These are phyloP conservation scores for Spinibarbus caldwelli DNA, from an alignment of 2,797 vertebrate genomes.

Conservation along the genomic window DNA sequence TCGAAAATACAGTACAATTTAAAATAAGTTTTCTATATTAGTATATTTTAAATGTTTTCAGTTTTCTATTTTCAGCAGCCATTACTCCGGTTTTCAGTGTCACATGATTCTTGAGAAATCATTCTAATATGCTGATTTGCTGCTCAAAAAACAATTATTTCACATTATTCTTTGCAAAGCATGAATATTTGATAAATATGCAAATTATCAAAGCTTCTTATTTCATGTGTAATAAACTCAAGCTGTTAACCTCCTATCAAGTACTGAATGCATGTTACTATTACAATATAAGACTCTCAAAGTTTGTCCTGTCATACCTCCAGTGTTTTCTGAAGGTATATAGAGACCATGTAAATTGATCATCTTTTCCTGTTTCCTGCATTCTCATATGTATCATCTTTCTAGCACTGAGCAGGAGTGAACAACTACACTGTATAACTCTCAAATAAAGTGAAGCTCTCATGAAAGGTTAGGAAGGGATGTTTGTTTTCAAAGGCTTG, in stretches of 20 bases:
- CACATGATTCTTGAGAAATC: not conserved
- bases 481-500: slow-evolving; percentile 40
- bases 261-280: not conserved
- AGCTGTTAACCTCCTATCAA: not conserved
- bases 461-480: slow-evolving; percentile 23
- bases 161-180: not conserved
- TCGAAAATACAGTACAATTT: not conserved
- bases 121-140: not conserved
- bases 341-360: not conserved
- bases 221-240: not conserved
- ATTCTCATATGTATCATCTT: slow-evolving; percentile 7
- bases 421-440: not conserved
- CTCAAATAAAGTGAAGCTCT: not conserved
- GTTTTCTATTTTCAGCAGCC: not conserved
- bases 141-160: not conserved
- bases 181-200: not conserved
- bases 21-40: not conserved
- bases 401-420: not conserved
- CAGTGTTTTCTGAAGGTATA: slow-evolving; percentile 15
- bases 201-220: not conserved
- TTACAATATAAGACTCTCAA: not conserved
- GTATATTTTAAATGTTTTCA: not conserved
- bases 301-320: not conserved
- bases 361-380: slow-evolving; percentile 14
- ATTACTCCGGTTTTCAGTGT: not conserved